Evolutionary conservation across 2,797 vertebrate species (phyloP).

Genomic region (Betta splendens): DNA sequence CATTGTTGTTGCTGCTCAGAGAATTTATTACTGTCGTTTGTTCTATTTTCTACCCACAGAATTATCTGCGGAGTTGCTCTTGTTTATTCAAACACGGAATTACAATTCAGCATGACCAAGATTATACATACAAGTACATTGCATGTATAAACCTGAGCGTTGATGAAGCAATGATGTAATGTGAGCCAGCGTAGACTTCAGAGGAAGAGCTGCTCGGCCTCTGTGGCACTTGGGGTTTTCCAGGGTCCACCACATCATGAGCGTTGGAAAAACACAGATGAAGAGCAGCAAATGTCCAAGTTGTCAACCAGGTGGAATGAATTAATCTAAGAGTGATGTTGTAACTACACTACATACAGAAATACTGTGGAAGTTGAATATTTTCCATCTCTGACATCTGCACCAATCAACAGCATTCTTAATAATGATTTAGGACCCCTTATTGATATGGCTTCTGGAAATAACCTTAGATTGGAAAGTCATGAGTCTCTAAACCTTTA

Average conservation of each 20-base stretch:
- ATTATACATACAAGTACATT: too few species aligned
- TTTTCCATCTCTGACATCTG: neutral
- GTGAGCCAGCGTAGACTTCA: neutral
- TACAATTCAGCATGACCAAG: too few species aligned
- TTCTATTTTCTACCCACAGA: neutral
- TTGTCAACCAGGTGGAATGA: constrained; percentile 19
- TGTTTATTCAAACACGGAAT: too few species aligned
- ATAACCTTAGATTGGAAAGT: too few species aligned
- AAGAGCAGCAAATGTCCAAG: constrained; percentile 12
- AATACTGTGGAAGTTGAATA: too few species aligned
- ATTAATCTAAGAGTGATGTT: constrained; percentile 2
- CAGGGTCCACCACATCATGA: constrained; percentile 30
- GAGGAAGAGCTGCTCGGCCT: constrained; percentile 3
- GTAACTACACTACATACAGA: neutral
- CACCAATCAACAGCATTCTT: too few species aligned
- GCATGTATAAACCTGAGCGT: too few species aligned
- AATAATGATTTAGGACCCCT: too few species aligned
- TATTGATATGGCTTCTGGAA: too few species aligned
- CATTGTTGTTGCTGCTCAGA: constrained; percentile 5
- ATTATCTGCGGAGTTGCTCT: neutral
- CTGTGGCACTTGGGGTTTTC: constrained; percentile 47
- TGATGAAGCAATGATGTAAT: neutral
- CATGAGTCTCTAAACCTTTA: too few species aligned
- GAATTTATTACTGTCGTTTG: neutral
- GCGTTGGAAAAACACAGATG: constrained; percentile 27